A percentile compares a stretch with the other conserved stretches of the same genome.
phyloP scores from a whole-genome alignment of 2,888 invertebrate species.

The Agriopis aurantiaria region DNA sequence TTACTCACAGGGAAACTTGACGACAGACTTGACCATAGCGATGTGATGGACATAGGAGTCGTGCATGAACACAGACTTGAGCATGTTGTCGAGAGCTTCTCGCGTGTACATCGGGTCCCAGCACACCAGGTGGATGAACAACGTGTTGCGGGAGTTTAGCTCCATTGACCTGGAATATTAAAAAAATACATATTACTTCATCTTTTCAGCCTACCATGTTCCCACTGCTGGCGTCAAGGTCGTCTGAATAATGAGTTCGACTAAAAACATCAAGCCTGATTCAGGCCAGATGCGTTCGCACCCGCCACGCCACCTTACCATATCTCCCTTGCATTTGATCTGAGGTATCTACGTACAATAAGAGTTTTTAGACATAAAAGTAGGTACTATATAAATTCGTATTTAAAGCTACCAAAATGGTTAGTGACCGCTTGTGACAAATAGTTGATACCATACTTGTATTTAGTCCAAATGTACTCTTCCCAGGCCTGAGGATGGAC shows the following conservation, averaged over 20 bases:
- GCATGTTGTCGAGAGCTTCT: slow-evolving; percentile 68
- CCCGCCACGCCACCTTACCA: too few relatives aligned
- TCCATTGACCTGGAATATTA: slow-evolving; percentile 69
- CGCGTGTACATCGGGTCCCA: slow-evolving; percentile 76
- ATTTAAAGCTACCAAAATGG: too few relatives aligned
- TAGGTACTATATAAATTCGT: too few relatives aligned
- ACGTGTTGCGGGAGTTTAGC: slow-evolving; percentile 82
- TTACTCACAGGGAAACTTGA: slow-evolving; percentile 65
- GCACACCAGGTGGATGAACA: slow-evolving; percentile 87
- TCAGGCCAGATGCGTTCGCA: too few relatives aligned
- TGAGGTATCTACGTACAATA: too few relatives aligned
- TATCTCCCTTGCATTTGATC: too few relatives aligned
- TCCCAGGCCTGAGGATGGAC: slow-evolving; percentile 86
- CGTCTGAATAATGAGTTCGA: too few relatives aligned
- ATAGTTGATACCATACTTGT: slow-evolving; percentile 65
- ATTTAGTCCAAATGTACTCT: slow-evolving; percentile 85
- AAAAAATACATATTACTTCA: not conserved
- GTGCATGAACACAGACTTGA: slow-evolving; percentile 81
- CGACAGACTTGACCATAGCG: slow-evolving; percentile 82
- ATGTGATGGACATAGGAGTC: slow-evolving; percentile 80
- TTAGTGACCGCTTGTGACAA: too few relatives aligned
- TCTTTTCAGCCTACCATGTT: too few relatives aligned
- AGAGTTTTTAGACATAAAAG: too few relatives aligned
- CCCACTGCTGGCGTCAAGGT: too few relatives aligned
- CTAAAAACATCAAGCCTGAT: too few relatives aligned